These are phyloP conservation scores for Oostethus manadensis DNA, from an alignment of 2,113 vertebrate genomes.

Conservation along the genomic window DNA sequence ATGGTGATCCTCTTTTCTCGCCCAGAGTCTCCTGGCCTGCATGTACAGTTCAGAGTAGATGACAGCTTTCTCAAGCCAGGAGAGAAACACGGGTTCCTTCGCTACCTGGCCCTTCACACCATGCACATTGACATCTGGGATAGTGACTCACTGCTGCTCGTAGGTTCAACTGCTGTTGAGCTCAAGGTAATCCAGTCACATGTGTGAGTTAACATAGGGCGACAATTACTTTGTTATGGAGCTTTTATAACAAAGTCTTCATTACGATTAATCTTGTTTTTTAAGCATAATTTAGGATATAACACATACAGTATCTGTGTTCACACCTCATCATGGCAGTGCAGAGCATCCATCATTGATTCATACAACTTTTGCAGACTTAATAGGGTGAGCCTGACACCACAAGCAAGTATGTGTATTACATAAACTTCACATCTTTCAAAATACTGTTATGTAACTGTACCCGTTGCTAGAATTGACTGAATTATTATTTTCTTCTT, in stretches of 20 bases:
- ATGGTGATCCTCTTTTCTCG: neutral
- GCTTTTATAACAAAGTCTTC: slow-evolving; percentile 1
- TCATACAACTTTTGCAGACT: slow-evolving; percentile 1
- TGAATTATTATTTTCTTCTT: no score
- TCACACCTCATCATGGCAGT: neutral
- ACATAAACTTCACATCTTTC: no score
- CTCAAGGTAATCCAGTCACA: slow-evolving; percentile 76
- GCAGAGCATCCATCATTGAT: slow-evolving; percentile 8
- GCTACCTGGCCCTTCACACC: slow-evolving; percentile 81
- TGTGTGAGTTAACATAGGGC: neutral
- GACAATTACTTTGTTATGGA: neutral
- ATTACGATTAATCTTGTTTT: neutral
- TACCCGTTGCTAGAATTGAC: no score
- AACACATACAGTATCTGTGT: neutral
- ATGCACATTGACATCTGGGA: slow-evolving; percentile 93
- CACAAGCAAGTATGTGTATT: no score
- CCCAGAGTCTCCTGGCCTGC: slow-evolving; percentile 78
- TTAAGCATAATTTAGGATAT: neutral
- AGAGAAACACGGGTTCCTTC: slow-evolving; percentile 81
- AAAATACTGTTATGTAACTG: no score
- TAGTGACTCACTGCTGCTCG: slow-evolving; percentile 84
- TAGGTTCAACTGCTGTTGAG: slow-evolving; percentile 82
- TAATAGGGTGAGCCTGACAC: slow-evolving; percentile 5
- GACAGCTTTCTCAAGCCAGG: slow-evolving; percentile 72
- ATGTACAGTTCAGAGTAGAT: slow-evolving; percentile 82